Evolutionary conservation across 2,113 vertebrate genomes (phyloP), one percentile per base, ranked within the genome.

Genomic region (Platycercus adscitus): DNA sequence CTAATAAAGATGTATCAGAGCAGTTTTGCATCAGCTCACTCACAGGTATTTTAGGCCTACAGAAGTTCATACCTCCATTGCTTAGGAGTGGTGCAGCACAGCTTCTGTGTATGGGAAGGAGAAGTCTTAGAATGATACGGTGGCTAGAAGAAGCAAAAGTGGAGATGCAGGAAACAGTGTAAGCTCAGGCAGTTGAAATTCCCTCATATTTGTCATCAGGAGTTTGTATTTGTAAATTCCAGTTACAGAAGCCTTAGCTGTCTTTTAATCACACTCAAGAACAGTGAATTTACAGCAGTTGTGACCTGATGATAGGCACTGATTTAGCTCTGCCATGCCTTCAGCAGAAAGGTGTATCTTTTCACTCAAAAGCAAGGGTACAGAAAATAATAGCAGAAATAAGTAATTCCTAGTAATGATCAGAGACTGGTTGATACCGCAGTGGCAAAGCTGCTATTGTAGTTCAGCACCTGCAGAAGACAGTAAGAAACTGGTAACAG

Each of bases 401-500:
- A 68, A 29, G 4, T 28, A 47, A 23, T 43, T 85, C 31, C 33
- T 66, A 44, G 24, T 56, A 81, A 60, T 63, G 16, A 58, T 35
- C 13, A 43, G 25, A 84, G 12, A 24, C 4, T 18, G 19, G 25
- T 5, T 37, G 17, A 47, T 25, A 55, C 4, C 69, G 11, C 17
- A 41, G 18, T 20, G 21, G 5, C n/a, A 69, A 91, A 77, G 41
- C 9, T 66, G 25, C 31, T 83, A 25, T 11, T 43, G 21, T 7
- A 24, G 28, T 53, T 53, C 31, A 98, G 96, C 97, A 98, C 77
- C 95, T 98, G 96, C 95, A 98, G 61, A 98, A 98, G 89, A 90
- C 85, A 55, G 97, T 92, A 96, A 96, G 89, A 98, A 98, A 20
- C 96, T 98, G 70, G 90, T 98, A 69, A 88, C 98, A 96, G 97